phyloP scores from a whole-genome alignment of 1,140 invertebrate genomes.

The Phenacoccus solenopsis region DNA sequence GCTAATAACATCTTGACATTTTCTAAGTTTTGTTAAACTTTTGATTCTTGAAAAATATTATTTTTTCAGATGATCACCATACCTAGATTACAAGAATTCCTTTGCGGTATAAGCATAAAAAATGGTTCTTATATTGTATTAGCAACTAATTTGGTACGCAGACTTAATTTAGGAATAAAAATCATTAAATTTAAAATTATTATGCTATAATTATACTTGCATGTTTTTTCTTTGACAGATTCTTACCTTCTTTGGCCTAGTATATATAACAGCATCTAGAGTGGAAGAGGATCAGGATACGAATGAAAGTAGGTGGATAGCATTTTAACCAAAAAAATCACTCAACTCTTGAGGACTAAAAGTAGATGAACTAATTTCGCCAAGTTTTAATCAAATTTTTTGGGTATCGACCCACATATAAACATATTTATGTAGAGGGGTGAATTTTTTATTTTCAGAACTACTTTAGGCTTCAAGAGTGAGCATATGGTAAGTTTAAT shows the following conservation, averaged over 20 bases:
- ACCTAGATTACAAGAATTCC: background rate
- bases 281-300: background rate
- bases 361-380: background rate
- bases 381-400: background rate
- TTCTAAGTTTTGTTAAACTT: too few species aligned
- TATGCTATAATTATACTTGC: background rate
- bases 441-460: background rate
- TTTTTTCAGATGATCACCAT: background rate
- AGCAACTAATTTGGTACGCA: background rate
- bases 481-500: background rate
- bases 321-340: too few species aligned
- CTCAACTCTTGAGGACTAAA: too few species aligned
- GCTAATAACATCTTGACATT: background rate
- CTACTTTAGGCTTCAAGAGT: background rate
- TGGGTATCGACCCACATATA: background rate
- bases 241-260: background rate
- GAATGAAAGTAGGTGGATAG: background rate
- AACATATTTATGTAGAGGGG: background rate
- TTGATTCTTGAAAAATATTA: too few species aligned
- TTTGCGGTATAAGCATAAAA: background rate
- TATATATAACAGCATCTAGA: background rate
- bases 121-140: background rate
- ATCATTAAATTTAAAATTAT: background rate
- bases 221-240: background rate
- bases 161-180: background rate